phyloP scores from a whole-genome alignment of 2,113 vertebrate genomes.

The Kobus ellipsiprymnus region DNA sequence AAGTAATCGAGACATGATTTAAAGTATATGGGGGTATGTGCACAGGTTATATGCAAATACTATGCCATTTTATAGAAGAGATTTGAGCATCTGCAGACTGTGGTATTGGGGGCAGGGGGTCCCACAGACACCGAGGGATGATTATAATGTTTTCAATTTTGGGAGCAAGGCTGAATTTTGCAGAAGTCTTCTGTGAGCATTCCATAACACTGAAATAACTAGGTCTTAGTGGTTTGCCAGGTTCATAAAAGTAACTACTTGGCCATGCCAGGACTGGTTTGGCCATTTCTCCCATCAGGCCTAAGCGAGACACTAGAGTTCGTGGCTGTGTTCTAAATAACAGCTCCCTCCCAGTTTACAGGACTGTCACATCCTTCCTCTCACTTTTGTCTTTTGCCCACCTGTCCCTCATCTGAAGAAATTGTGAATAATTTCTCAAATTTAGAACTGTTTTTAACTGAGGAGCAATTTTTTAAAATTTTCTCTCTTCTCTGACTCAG shows the following conservation, averaged over 20 bases:
- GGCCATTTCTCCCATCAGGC: background rate
- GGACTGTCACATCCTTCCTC: background rate
- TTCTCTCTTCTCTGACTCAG: constrained; percentile 5
- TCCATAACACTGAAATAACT: background rate
- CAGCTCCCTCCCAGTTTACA: background rate
- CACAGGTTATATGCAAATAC: background rate
- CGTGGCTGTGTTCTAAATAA: background rate
- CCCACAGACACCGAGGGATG: background rate
- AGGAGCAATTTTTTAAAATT: background rate
- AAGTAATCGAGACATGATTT: background rate
- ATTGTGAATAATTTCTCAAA: background rate
- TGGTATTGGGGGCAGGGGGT: background rate
- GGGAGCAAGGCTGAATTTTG: background rate
- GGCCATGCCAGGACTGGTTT: background rate
- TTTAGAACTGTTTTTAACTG: constrained; percentile 15
- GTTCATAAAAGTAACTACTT: background rate
- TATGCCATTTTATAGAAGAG: background rate
- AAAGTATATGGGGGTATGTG: background rate
- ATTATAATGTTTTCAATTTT: background rate
- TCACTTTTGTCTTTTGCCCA: background rate
- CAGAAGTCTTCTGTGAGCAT: background rate
- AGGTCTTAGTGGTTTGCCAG: background rate
- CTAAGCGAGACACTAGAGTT: background rate
- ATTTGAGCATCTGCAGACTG: background rate
- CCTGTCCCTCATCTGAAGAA: background rate